Evolutionary conservation across 2,113 vertebrate genomes (phyloP), one percentile per base, ranked within the genome.

Genomic region (Climacteris rufus): DNA sequence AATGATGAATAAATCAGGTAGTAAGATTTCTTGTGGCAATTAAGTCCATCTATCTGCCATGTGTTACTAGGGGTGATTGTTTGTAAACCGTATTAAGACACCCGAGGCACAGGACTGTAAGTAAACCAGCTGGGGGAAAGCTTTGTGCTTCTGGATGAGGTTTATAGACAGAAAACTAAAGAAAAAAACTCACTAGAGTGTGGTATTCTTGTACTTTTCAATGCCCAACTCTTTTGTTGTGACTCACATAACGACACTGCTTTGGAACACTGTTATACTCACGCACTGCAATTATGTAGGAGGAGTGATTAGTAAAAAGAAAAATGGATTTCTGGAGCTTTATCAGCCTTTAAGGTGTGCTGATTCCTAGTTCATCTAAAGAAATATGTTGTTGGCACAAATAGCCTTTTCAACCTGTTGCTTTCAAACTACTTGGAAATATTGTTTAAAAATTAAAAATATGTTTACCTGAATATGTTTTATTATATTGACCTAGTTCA

Each of bases 231-330:
- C 18, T n/a, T 52, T 13, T 54, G 4, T 57, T 63, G 13, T 59
- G 15, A 57, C 9, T 35, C 0, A 1, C 15, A 18, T 17, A 39
- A 24, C 2, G 11, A 25, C 4, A 27, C 23, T 23, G 10, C 6
- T 59, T 66, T 54, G 39, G 17, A 59, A 15, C 6, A 13, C 10
- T 50, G 2, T 15, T 68, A 15, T 2, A 3, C 11, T 83, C 15
- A 71, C 20, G 11, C 2, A 13, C 5, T 60, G 21, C 8, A 64
- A 15, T 53, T 30, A 57, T 9, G 53, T 17, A 40, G 11, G 11
- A 47, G 9, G 11, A 47, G 9, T 23, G 10, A 83, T 66, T n/a
- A 68, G 3, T 15, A 59, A 70, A 49, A 42, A 88, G 35, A 47
- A 78, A 70, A 54, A 35, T 11, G 80, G 15, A 4, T 64, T 83